phyloP scores from a whole-genome alignment of 2,113 vertebrate genomes.

The Isichthys henryi region DNA sequence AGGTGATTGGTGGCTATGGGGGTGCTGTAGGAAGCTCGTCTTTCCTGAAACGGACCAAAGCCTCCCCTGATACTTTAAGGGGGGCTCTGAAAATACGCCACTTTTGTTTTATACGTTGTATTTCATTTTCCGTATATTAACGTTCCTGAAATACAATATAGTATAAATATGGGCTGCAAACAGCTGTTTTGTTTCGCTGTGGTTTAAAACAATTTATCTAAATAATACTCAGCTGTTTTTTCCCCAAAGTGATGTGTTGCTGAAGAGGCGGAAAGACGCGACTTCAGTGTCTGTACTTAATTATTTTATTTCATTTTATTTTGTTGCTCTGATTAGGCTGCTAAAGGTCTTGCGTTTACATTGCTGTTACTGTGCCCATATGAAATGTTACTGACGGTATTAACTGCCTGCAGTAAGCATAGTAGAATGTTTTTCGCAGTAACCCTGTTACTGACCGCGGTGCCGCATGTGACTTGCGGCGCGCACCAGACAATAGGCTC shows the following conservation, averaged over 20 bases:
- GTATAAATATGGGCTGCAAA: background rate
- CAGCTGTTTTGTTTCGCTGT: background rate
- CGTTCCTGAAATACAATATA: background rate
- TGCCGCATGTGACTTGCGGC: too few species aligned
- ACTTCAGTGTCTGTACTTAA: background rate
- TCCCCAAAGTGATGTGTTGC: background rate
- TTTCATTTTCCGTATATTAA: background rate
- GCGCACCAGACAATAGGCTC: too few species aligned
- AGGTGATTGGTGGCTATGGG: background rate
- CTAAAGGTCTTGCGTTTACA: background rate
- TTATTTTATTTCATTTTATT: background rate
- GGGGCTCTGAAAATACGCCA: too few species aligned
- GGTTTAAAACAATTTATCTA: background rate
- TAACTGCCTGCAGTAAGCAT: too few species aligned
- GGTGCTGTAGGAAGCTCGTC: background rate
- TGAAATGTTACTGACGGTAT: too few species aligned
- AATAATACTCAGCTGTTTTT: background rate
- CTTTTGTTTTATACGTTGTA: too few species aligned
- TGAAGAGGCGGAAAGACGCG: background rate
- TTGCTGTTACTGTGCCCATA: too few species aligned
- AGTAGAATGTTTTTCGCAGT: too few species aligned
- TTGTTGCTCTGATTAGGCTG: background rate
- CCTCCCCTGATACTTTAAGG: too few species aligned
- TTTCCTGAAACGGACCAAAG: background rate
- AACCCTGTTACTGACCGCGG: too few species aligned